phyloP scores from a whole-genome alignment of 1,140 invertebrate species.

The Pantala flavescens region DNA sequence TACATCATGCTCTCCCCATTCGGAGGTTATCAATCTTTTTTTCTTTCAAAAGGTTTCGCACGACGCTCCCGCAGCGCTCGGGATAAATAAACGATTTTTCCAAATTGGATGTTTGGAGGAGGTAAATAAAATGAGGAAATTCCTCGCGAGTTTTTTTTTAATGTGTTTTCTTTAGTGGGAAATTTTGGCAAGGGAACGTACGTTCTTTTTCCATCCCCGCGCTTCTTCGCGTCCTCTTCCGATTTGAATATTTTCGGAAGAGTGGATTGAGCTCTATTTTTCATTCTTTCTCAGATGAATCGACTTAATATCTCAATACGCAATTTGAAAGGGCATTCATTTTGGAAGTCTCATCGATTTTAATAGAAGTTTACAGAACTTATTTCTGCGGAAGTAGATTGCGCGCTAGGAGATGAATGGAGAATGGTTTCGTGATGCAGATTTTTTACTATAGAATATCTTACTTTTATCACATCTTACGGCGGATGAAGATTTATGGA shows the following conservation, averaged over 20 bases:
- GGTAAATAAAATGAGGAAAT: neutral
- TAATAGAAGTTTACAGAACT: too few species aligned
- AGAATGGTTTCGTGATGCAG: too few species aligned
- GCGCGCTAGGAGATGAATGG: too few species aligned
- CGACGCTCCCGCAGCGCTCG: too few species aligned
- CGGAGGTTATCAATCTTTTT: neutral
- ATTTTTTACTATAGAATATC: too few species aligned
- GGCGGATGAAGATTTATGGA: too few species aligned
- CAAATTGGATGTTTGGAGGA: neutral
- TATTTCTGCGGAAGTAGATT: too few species aligned
- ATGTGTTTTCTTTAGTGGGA: neutral
- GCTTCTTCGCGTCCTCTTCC: neutral
- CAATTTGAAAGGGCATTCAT: too few species aligned
- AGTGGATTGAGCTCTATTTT: neutral
- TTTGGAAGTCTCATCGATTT: too few species aligned
- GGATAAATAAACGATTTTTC: neutral
- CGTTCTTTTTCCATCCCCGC: neutral
- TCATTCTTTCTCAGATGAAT: too few species aligned
- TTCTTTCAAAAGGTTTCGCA: neutral
- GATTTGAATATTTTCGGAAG: neutral
- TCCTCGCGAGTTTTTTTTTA: neutral
- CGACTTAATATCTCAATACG: too few species aligned
- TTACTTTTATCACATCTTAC: too few species aligned
- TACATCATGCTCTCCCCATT: neutral
- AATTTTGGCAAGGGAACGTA: neutral